Evolutionary conservation across 1,140 invertebrate species (phyloP), one percentile per base, ranked within the genome.

Genomic region (Tetramorium alpestre): DNA sequence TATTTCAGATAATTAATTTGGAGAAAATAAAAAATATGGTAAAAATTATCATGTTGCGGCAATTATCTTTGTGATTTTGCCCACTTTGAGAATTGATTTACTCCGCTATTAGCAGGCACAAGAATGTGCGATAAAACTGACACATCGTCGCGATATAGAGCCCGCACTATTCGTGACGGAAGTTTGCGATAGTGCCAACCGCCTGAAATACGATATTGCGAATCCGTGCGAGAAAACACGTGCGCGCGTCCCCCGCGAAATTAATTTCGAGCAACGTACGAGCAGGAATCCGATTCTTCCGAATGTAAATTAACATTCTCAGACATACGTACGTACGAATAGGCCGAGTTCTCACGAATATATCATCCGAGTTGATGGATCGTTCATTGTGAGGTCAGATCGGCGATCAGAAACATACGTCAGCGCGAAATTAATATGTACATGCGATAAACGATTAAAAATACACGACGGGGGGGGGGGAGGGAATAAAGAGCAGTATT

Each of bases 171-270:
- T 25, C 54, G 38, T 44, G 22, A 8, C 4, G 73, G 22, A 76
- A 76, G 33, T 38, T 44, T 16, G 54, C 10, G 38, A 76, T 44
- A 76, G 73, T 76, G 73, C 73, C 73, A 76, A 60, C 73, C 51
- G 33, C n/a, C 33, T 76, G 54, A 60, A 58, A 76, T 58, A 76
- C 38, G 73, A 76, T 60, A 76, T 44, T 22, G 54, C 38, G 49
- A 76, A 76, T 76, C 8, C 33, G 54, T 41, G 51, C 58, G 73
- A 41, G 73, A 76, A 60, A 60, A 44, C 38, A 38, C 33, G 54
- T 44, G 54, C n/a, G n/a, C 38, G 38, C 18, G 28, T 54, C 33
- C 38, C 4, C 16, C 73, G 16, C 28, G n/a, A 76, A 60, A 76
- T 76, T 76, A 76, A 60, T 76, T 76, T 76, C 54, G 72, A 41